Evolutionary conservation across 1,140 invertebrate genomes (phyloP), one percentile per base, ranked within the genome.

Genomic region (Ostrea denselamellosa): DNA sequence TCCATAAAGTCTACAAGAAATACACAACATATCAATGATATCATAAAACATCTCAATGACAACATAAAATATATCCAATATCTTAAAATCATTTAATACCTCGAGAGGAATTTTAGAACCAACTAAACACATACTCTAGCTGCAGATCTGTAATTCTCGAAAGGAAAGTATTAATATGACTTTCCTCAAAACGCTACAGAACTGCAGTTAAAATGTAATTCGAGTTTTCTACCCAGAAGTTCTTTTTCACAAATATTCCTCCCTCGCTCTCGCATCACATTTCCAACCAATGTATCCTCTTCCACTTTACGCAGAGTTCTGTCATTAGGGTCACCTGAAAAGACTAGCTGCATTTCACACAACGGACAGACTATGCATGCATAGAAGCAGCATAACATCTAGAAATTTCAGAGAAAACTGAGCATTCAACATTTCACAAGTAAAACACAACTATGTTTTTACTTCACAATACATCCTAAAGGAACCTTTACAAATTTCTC

Each of bases 281-380:
- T 77, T 77, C 68, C 68, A 34, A 77, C 68, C 22, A 77, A 14
- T 9, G 68, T 77, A 34, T 77, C 68, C 14, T 77, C 68, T 28
- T 77, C 68, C 68, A 77, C 68, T 28, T 28, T 77, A 12, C 68
- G 68, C 28, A 77, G 12, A 77, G 68, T 77, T 28, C 68, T 34
- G 25, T 77, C 68, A 10, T 77, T 25, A 34, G 68, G 68, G 25
- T 77, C 68, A 77, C 68, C 68, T 77, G 68, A 77, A 77, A 77
- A 77, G 7, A 19, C 14, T 25, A 12, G 3, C 8, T 58, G 56
- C 0, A 44, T 44, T 44, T 44, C 5, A 44, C 34, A 2, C 34
- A 44, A 44, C 34, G 5, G 34, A 5, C 34, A n/a, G n/a, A n/a
- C n/a, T 56, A 56, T 58, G 19, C 19, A 58, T 14, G 9, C 17